Evolutionary conservation across 2,888 invertebrate species (phyloP).

Genomic region (Argyresthia albistria): DNA sequence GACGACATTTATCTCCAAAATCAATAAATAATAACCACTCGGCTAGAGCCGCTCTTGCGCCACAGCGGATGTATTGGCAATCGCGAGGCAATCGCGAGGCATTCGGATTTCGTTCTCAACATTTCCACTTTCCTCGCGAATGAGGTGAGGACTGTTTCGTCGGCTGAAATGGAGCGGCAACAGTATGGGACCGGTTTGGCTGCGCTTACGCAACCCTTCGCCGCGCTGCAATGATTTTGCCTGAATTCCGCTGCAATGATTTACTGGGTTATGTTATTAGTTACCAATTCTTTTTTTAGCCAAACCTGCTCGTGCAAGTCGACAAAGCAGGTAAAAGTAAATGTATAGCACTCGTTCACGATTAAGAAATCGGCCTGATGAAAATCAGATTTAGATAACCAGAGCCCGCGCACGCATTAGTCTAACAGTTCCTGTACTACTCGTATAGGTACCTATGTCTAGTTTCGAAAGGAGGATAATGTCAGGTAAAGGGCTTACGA

Average conservation of each 20-base stretch:
- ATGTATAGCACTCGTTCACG: no score
- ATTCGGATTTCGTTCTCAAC: constrained; percentile 10
- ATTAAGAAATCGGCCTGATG: no score
- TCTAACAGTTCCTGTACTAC: no score
- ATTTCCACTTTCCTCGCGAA: constrained; percentile 27
- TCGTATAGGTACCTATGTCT: no score
- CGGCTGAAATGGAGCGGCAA: constrained; percentile 58
- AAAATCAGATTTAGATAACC: no score
- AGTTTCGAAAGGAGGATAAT: no score
- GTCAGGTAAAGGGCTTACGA: no score
- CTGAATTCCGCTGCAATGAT: constrained; percentile 48
- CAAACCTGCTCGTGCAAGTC: neutral
- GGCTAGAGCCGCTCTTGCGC: constrained; percentile 10
- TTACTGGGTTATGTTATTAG: constrained; percentile 47
- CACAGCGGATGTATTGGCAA: constrained; percentile 12
- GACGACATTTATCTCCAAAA: constrained; percentile 18
- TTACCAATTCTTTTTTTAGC: neutral
- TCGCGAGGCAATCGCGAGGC: neutral
- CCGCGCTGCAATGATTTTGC: constrained; percentile 54
- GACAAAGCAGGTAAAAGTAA: neutral
- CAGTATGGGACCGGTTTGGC: constrained; percentile 35
- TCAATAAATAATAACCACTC: constrained; percentile 27
- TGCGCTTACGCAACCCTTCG: constrained; percentile 52
- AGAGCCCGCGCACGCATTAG: no score
- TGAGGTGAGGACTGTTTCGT: constrained; percentile 12